phyloP scores from a whole-genome alignment of 2,113 vertebrate genomes.

The Marmota flaviventris region DNA sequence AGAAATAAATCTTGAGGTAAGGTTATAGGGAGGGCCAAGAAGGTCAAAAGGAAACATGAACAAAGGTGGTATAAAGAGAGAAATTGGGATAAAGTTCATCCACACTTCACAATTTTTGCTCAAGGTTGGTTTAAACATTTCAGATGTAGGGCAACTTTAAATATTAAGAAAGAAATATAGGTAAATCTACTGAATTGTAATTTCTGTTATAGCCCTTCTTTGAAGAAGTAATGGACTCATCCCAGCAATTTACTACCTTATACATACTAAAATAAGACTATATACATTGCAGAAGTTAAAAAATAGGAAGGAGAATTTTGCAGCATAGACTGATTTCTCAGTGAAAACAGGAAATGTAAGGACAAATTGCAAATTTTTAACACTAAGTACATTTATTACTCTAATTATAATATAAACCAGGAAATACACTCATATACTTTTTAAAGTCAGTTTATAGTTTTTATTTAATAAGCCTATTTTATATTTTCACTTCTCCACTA shows the following conservation, averaged over 20 bases:
- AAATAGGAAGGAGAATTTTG: not conserved
- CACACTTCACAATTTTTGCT: slow-evolving; percentile 10
- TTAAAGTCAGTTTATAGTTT: not conserved
- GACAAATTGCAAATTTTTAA: not conserved
- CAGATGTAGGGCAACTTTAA: not conserved
- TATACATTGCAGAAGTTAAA: not conserved
- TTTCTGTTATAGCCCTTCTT: not conserved
- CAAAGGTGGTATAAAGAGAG: not conserved
- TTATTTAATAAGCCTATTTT: not conserved
- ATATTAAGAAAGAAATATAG: not conserved
- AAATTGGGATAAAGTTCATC: not conserved
- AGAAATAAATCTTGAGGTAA: slow-evolving; percentile 25
- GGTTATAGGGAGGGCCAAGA: not conserved
- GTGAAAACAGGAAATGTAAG: slow-evolving; percentile 19
- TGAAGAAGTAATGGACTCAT: slow-evolving; percentile 4
- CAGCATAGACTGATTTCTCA: not conserved
- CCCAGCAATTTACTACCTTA: not conserved
- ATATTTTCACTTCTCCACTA: not conserved
- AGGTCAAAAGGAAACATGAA: not conserved
- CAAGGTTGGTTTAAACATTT: not conserved
- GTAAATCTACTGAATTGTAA: not conserved
- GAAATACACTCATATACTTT: not conserved
- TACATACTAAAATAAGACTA: slow-evolving; percentile 12
- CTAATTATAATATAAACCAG: slow-evolving; percentile 43
- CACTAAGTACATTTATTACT: not conserved